A percentile compares a stretch with the other conserved stretches of the same genome.
Evolutionary conservation across 2,888 invertebrate species (phyloP).

Genomic region (Erebia ligea): DNA sequence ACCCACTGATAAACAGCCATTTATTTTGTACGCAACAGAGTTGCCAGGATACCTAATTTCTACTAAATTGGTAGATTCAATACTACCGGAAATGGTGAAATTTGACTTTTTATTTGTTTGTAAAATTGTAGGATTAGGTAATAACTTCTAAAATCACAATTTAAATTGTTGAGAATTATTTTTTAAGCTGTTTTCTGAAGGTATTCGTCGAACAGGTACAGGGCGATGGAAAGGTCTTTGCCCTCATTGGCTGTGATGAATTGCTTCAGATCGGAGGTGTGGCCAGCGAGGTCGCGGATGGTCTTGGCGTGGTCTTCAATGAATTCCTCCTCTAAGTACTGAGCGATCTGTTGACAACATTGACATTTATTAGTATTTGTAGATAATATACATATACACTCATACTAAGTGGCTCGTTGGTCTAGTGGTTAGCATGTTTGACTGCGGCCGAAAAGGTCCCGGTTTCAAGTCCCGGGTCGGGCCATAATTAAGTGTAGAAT

Average conservation of each 20-base stretch:
- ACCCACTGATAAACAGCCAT: slow-evolving; percentile 35
- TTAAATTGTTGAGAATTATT: background rate
- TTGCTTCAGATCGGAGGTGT: slow-evolving; percentile 87
- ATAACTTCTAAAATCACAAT: background rate
- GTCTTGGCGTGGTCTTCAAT: slow-evolving; percentile 86
- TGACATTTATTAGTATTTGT: background rate
- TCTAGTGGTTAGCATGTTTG: background rate
- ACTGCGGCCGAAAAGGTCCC: no score
- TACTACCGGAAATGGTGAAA: background rate
- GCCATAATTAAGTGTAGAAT: no score
- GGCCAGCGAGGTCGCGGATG: slow-evolving; percentile 88
- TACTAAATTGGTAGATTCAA: slow-evolving; percentile 23
- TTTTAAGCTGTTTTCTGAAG: slow-evolving; percentile 61
- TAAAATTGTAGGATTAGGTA: slow-evolving; percentile 3
- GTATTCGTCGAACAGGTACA: slow-evolving; percentile 90
- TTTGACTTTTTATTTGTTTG: background rate
- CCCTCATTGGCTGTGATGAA: slow-evolving; percentile 80
- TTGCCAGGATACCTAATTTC: slow-evolving; percentile 27
- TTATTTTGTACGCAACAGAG: slow-evolving; percentile 31
- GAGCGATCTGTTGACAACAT: slow-evolving; percentile 78
- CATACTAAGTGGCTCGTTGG: background rate
- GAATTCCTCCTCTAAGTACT: slow-evolving; percentile 90
- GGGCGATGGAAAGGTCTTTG: slow-evolving; percentile 84
- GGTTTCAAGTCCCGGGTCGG: no score
- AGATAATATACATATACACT: background rate